Conservation (phyloP, 2,888 invertebrate species). For the Anarsia innoxiella region DNA sequence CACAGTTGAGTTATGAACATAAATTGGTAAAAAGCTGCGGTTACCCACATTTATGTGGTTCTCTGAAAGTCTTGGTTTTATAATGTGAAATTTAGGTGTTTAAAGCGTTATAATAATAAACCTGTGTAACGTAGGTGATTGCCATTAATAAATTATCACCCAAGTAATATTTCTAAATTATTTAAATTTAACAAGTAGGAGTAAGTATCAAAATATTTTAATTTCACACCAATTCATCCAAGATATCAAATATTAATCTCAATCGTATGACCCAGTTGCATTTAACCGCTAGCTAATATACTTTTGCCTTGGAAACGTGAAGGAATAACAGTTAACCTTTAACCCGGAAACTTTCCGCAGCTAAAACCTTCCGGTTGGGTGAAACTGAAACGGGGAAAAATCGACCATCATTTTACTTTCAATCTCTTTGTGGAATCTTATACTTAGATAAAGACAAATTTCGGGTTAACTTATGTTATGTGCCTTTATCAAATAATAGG, state of each 20-base stretch:
- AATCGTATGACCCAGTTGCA: constrained; percentile 10
- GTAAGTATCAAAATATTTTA: no score
- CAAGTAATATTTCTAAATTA: no score
- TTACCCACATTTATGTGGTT: not conserved
- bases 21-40: constrained; percentile 4
- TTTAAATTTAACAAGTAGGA: no score
- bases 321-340: constrained; percentile 16
- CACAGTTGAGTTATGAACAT: constrained; percentile 24
- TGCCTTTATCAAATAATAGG: no score
- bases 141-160: no score
- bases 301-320: constrained; percentile 6
- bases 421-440: constrained; percentile 19
- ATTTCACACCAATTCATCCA: no score
- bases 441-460: no score
- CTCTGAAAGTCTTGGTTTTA: not conserved
- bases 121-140: no score
- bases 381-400: constrained; percentile 20
- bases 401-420: constrained; percentile 19
- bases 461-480: no score
- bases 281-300: no score
- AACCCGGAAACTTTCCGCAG: constrained; percentile 13
- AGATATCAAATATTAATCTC: no score
- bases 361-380: constrained; percentile 17
- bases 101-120: not conserved
- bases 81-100: not conserved